Percentiles rank a stretch among this genome's conserved stretches.
These are phyloP conservation scores for Aegotheles bennettii DNA, from an alignment of 2,113 vertebrate species.

Conservation along the genomic window DNA sequence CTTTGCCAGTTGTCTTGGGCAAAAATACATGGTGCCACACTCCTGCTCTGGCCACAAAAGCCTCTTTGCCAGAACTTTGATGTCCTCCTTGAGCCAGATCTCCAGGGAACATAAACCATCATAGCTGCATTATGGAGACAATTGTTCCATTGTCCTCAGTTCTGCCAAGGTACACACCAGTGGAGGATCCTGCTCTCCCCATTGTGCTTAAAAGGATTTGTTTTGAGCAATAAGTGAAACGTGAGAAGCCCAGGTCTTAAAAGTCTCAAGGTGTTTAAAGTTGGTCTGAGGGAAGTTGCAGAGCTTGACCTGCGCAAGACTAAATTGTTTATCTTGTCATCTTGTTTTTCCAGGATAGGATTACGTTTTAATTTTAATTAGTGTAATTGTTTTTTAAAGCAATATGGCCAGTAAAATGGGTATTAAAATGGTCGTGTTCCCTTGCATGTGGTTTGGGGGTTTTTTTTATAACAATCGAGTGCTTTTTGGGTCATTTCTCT, in stretches of 20 bases:
- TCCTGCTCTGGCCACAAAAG: neutral
- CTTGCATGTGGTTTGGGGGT: neutral
- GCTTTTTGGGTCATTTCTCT: neutral
- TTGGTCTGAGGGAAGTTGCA: neutral
- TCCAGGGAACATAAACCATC: neutral
- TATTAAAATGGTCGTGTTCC: neutral
- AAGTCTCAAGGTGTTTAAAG: conserved; percentile 59
- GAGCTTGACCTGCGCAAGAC: conserved; percentile 9
- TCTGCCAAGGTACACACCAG: neutral
- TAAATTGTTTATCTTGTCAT: conserved; percentile 42
- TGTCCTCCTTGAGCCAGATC: neutral
- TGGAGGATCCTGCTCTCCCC: neutral
- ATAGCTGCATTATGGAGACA: neutral
- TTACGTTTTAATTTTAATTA: conserved; percentile 12
- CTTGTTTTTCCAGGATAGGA: neutral
- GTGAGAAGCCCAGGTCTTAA: conserved; percentile 32
- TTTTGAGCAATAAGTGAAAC: conserved; percentile 36
- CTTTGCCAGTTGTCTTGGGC: neutral
- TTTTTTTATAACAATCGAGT: neutral
- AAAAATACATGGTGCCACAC: fast-evolving
- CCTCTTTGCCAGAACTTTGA: neutral
- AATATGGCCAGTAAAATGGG: neutral
- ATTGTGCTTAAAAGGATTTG: conserved; percentile 64
- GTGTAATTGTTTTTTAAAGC: neutral
- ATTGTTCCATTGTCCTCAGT: neutral